phyloP scores from a whole-genome alignment of 2,113 vertebrate species.

The Bubo bubo region DNA sequence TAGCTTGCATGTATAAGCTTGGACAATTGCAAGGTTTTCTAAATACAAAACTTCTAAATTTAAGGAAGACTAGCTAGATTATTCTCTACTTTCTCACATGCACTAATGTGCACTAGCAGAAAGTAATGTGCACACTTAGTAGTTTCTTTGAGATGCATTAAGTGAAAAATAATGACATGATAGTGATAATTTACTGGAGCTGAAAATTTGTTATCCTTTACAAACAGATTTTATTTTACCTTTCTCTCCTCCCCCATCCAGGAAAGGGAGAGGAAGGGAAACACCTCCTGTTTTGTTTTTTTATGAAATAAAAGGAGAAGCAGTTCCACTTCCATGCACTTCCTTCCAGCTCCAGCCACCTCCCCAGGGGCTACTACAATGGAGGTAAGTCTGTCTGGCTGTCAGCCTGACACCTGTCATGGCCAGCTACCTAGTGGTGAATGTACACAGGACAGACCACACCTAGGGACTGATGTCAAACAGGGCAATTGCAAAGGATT shows the following conservation, averaged over 20 bases:
- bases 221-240: not conserved
- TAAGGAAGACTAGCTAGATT: not conserved
- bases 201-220: not conserved
- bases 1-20: not conserved
- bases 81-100: not conserved
- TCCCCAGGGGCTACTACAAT: not conserved
- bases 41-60: not conserved
- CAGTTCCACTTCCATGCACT: not conserved
- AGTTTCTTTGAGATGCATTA: not conserved
- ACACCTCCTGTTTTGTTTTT: not conserved
- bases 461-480: not conserved
- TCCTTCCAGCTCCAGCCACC: not conserved
- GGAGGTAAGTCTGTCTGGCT: not conserved
- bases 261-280: not conserved
- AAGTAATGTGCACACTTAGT: not conserved
- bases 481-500: not conserved
- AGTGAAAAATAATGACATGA: not conserved
- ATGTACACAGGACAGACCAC: not conserved
- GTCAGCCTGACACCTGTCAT: not conserved
- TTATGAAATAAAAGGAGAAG: not conserved
- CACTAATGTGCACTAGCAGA: not conserved
- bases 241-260: not conserved
- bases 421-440: not conserved
- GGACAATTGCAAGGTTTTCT: not conserved
- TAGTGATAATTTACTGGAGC: not conserved